Conservation (phyloP, 2,113 vertebrate genomes). For the Micronycteris hirsuta region DNA sequence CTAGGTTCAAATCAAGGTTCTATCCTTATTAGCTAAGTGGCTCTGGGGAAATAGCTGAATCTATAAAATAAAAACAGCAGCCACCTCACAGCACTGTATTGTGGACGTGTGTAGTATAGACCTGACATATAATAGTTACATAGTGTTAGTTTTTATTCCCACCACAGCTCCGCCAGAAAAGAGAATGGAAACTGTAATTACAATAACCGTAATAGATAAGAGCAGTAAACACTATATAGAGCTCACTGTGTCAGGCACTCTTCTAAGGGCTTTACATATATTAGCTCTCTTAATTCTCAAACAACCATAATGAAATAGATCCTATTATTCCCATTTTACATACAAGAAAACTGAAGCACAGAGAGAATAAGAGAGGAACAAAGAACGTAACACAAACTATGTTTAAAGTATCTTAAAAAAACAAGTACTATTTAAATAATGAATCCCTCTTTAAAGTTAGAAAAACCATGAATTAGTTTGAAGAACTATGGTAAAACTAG, state of each 20-base stretch:
- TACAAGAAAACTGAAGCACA: constrained; percentile 28
- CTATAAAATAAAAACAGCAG: constrained; percentile 1
- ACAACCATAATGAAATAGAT: neutral
- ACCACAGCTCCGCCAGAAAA: neutral
- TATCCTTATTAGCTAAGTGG: constrained; percentile 14
- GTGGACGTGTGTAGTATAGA: neutral
- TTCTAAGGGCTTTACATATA: neutral
- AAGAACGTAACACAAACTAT: neutral
- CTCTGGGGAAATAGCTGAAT: neutral
- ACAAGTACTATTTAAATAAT: neutral
- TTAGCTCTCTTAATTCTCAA: neutral
- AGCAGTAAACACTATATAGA: neutral
- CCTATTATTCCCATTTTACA: neutral
- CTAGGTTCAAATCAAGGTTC: neutral
- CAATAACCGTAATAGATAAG: neutral
- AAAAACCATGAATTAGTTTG: neutral
- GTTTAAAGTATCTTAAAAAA: constrained; percentile 4
- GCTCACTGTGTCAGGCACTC: neutral
- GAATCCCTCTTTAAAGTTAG: constrained; percentile 2
- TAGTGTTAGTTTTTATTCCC: neutral
- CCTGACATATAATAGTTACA: neutral
- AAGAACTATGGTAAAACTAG: neutral
- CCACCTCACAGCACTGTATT: neutral
- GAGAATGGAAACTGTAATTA: neutral
- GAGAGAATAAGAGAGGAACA: neutral